A percentile compares a stretch with the other conserved stretches of the same genome.
These are phyloP conservation scores for Octopus sinensis DNA, from an alignment of 1,140 invertebrate genomes.

Conservation along the genomic window DNA sequence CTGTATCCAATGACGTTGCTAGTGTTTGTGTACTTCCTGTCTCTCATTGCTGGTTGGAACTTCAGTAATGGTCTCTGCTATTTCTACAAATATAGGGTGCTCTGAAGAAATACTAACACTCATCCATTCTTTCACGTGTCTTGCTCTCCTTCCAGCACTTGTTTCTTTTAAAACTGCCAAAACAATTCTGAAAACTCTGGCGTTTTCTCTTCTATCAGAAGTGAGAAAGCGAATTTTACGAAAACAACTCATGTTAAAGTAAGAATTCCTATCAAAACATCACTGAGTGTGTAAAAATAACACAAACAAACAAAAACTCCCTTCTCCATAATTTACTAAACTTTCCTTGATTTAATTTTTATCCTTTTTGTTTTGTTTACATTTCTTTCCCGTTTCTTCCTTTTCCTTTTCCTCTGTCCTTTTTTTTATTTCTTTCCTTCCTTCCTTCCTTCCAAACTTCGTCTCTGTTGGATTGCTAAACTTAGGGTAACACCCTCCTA, in stretches of 20 bases:
- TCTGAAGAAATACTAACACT: slow-evolving; percentile 10
- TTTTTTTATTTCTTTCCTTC: background rate
- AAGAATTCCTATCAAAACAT: too few relatives aligned
- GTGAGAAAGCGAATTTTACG: too few relatives aligned
- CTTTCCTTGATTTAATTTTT: background rate
- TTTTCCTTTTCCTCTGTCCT: background rate
- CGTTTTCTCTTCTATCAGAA: too few relatives aligned
- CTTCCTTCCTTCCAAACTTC: background rate
- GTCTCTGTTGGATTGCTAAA: background rate
- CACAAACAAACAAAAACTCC: too few relatives aligned
- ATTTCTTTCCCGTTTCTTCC: background rate
- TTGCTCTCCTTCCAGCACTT: background rate
- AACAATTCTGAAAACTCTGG: too few relatives aligned
- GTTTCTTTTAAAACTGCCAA: too few relatives aligned
- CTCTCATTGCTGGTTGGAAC: slow-evolving; percentile 66
- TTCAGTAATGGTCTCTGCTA: slow-evolving; percentile 49
- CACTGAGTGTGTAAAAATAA: too few relatives aligned
- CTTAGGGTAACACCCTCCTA: background rate
- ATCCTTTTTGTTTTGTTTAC: background rate
- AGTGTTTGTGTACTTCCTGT: slow-evolving; percentile 76
- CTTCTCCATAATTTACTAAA: too few relatives aligned
- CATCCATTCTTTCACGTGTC: background rate
- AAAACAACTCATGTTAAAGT: too few relatives aligned
- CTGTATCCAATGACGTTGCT: slow-evolving; percentile 81
- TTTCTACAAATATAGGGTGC: slow-evolving; percentile 50